Conservation (phyloP, 2,797 vertebrate genomes). For the Chloroceryle amazona region DNA sequence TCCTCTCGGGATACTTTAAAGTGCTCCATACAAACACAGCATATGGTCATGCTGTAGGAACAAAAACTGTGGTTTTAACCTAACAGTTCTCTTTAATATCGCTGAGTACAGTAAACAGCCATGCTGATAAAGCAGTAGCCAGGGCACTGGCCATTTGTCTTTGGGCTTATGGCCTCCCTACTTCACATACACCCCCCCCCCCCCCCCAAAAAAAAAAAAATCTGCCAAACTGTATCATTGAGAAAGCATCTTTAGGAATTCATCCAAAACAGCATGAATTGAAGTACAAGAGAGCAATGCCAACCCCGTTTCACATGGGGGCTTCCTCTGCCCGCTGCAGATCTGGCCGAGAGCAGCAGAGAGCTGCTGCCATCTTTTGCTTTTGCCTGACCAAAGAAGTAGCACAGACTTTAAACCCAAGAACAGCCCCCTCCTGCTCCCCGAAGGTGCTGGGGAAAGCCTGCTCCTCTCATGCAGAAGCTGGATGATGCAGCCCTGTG, state of each 20-base stretch:
- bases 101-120: slow-evolving; percentile 43
- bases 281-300: background rate
- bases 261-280: background rate
- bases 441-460: background rate
- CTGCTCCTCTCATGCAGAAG: background rate
- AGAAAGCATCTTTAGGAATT: slow-evolving; percentile 29
- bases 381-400: slow-evolving; percentile 77
- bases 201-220: background rate
- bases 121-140: slow-evolving; percentile 12
- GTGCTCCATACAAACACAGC: slow-evolving; percentile 68
- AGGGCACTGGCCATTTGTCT: background rate
- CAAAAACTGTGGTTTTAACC: background rate
- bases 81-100: slow-evolving; percentile 37
- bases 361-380: slow-evolving; percentile 34
- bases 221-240: slow-evolving; percentile 1
- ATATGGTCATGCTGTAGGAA: slow-evolving; percentile 10
- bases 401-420: background rate
- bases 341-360: slow-evolving; percentile 35
- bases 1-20: slow-evolving; percentile 81
- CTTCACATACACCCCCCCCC: too few relatives aligned
- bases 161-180: background rate
- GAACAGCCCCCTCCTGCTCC: background rate
- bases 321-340: background rate
- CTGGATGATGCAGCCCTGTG: background rate
- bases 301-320: background rate